Evolutionary conservation across 2,797 vertebrate species (phyloP), one percentile per base, ranked within the genome.

Genomic region (Ciconia nigra): DNA sequence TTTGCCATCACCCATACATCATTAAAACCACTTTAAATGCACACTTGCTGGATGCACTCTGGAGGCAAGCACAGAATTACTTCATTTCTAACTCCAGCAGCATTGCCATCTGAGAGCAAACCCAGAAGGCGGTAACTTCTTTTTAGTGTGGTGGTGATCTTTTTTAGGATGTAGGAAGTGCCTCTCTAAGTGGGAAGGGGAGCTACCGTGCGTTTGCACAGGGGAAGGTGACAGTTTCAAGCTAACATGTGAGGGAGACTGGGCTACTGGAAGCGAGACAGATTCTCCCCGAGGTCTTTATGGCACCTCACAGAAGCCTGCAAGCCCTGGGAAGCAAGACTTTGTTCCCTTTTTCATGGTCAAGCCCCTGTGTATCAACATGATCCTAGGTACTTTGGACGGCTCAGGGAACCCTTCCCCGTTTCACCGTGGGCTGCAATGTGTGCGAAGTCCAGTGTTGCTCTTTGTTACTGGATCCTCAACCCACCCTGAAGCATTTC

Each of bases 31-130:
- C 31, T 80, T 78, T 26, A 85, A 47, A 77, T 4, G 22, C 2
- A 2, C 8, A 7, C 9, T 37, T 61, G 77, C 42, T 41, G 42
- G 44, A 49, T 55, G 31, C 12, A 35, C 10, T 12, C 24, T 46
- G 33, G 9, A 80, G 13, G 18, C 0, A 8, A 81, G 22, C 13
- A 17, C 12, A 41, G 44, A 71, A 22, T 17, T 11, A 59, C 26
- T 80, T 28, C 1, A 7, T 52, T 71, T 71, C 49, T 26, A 89
- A 63, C 39, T 58, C 20, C 87, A 51, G 57, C 7, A 41, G 39
- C 2, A 0, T 0, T 47, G 24, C n/a, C 11, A 62, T 39, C 20
- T 0, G 1, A 33, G 14, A 72, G 35, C 37, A 73, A 87, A 59
- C 22, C 13, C 65, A 77, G 15, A 57, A 74, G 13, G 54, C 13